Conservation (phyloP, 2,888 invertebrate genomes). For the Cataglyphis livida region DNA sequence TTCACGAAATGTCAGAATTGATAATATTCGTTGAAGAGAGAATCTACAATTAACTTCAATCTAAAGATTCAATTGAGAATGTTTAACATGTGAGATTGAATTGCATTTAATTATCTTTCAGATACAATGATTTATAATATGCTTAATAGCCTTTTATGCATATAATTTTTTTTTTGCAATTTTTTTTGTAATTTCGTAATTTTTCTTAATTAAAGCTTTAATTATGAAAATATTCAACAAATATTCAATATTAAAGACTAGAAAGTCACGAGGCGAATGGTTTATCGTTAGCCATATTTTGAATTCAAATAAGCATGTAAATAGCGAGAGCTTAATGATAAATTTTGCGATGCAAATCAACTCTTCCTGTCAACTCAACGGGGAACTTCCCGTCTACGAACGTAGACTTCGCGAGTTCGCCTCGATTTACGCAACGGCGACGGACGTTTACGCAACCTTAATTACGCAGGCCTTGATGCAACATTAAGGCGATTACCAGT, state of each 20-base stretch:
- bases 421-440: not conserved
- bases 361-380: not conserved
- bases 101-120: too few species aligned
- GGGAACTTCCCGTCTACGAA: slow-evolving; percentile 7
- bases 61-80: too few species aligned
- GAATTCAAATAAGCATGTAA: slow-evolving; percentile 10
- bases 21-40: too few species aligned
- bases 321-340: not conserved
- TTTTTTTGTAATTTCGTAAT: too few species aligned
- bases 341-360: slow-evolving; percentile 40
- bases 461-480: not conserved
- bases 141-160: too few species aligned
- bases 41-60: too few species aligned
- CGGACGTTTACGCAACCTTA: not conserved
- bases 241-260: not conserved
- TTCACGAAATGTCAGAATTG: too few species aligned
- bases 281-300: not conserved
- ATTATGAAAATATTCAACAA: not conserved
- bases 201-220: not conserved
- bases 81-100: too few species aligned
- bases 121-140: too few species aligned
- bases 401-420: not conserved
- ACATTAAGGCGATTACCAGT: slow-evolving; percentile 9
- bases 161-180: too few species aligned
- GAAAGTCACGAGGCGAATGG: not conserved